phyloP scores from a whole-genome alignment of 2,113 vertebrate genomes.

The Sinocyclocheilus rhinocerous region DNA sequence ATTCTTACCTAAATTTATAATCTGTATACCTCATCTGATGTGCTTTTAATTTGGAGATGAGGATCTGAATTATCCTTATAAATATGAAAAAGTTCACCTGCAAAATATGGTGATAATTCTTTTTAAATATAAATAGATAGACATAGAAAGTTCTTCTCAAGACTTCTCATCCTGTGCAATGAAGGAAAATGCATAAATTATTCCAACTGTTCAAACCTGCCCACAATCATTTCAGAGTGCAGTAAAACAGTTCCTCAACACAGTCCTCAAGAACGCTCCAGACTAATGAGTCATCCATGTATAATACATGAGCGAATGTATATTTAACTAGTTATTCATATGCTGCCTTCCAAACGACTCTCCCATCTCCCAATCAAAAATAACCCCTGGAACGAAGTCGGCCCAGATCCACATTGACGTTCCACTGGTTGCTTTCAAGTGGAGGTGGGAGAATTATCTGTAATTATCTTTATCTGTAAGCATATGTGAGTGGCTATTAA shows the following conservation, averaged over 20 bases:
- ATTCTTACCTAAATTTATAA: constrained; percentile 86
- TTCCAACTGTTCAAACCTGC: not conserved
- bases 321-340: constrained; percentile 17
- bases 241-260: not conserved
- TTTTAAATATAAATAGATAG: not conserved
- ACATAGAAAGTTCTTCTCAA: not conserved
- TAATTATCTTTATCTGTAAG: not conserved
- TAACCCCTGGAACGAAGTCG: not conserved
- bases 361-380: not conserved
- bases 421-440: not conserved
- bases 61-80: constrained; percentile 85
- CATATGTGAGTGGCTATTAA: not conserved
- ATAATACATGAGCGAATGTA: constrained; percentile 5
- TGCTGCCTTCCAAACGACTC: not conserved
- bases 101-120: constrained; percentile 32
- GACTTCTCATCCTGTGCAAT: not conserved
- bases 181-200: not conserved
- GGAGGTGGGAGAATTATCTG: not conserved
- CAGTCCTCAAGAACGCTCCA: not conserved
- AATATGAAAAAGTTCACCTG: constrained; percentile 91
- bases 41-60: constrained; percentile 87
- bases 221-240: not conserved
- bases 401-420: not conserved
- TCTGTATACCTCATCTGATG: constrained; percentile 88
- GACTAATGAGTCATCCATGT: constrained; percentile 21